Conservation (phyloP, 2,113 vertebrate species). For the Rhodinocichla rosea region DNA sequence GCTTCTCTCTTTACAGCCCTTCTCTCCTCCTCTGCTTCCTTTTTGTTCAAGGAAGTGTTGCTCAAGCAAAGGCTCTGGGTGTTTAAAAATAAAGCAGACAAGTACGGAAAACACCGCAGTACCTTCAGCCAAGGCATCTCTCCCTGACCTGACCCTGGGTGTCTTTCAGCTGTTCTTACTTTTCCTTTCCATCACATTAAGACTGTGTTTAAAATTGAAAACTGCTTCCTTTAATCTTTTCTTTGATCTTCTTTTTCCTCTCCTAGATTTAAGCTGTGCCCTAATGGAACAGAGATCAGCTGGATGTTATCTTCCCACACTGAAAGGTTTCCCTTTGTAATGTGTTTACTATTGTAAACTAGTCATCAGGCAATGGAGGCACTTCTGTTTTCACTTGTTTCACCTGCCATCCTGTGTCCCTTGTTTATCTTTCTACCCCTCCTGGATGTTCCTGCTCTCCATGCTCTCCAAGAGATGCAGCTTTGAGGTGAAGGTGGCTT, state of each 20-base stretch:
- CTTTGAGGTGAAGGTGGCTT: not conserved
- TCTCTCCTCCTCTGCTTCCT: constrained; percentile 53
- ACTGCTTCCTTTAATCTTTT: constrained; percentile 2
- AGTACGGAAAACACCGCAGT: constrained; percentile 64
- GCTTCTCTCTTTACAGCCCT: not conserved
- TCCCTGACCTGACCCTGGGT: constrained; percentile 17
- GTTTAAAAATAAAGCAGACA: constrained; percentile 83
- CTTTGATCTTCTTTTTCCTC: not conserved
- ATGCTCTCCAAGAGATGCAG: not conserved
- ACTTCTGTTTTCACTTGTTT: not conserved
- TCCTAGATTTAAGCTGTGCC: not conserved
- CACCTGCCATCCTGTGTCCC: not conserved
- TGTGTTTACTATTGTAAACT: not conserved
- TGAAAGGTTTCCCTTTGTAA: not conserved
- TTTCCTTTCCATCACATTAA: not conserved
- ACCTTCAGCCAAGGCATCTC: constrained; percentile 49
- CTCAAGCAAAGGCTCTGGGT: constrained; percentile 68
- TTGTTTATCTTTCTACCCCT: not conserved
- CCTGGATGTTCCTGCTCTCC: not conserved
- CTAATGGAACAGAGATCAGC: not conserved
- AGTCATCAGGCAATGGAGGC: not conserved
- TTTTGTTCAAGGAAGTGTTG: constrained; percentile 73
- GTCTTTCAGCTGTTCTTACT: constrained; percentile 27
- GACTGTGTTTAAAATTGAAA: not conserved
- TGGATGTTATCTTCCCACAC: not conserved